Conservation (phyloP, 2,888 invertebrate genomes). For the Athalia rosae region DNA sequence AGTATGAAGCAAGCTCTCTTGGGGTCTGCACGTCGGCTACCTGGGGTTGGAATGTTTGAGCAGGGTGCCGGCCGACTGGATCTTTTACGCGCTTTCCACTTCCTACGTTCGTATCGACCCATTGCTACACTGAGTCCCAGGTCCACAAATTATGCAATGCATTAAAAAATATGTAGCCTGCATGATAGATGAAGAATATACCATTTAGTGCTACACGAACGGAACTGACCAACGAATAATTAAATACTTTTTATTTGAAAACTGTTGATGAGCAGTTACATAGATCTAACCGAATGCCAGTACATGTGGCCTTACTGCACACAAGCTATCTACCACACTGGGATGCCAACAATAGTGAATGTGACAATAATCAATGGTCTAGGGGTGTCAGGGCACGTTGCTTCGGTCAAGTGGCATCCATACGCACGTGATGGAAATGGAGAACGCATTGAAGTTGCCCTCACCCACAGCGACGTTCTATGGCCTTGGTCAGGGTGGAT, state of each 20-base stretch:
- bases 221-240: not conserved
- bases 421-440: slow-evolving; percentile 87
- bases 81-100: slow-evolving; percentile 91
- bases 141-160: slow-evolving; percentile 54
- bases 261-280: slow-evolving; percentile 78
- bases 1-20: slow-evolving; percentile 97
- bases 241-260: not conserved
- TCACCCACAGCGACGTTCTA: slow-evolving; percentile 85
- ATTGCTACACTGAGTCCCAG: slow-evolving; percentile 76
- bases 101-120: slow-evolving; percentile 75
- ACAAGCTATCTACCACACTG: slow-evolving; percentile 92
- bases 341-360: slow-evolving; percentile 92
- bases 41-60: slow-evolving; percentile 96
- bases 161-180: not conserved
- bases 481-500: slow-evolving; percentile 99
- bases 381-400: slow-evolving; percentile 89
- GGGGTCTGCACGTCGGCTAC: slow-evolving; percentile 89
- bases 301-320: slow-evolving; percentile 99
- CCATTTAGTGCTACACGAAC: not conserved
- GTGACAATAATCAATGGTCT: slow-evolving; percentile 96
- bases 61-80: slow-evolving; percentile 97
- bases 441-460: slow-evolving; percentile 81
- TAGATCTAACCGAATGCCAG: slow-evolving; percentile 95
- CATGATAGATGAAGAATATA: not conserved
- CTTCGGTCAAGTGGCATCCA: slow-evolving; percentile 86